These are phyloP conservation scores for Cirrhinus mrigala DNA, from an alignment of 2,797 vertebrate genomes.

Conservation along the genomic window DNA sequence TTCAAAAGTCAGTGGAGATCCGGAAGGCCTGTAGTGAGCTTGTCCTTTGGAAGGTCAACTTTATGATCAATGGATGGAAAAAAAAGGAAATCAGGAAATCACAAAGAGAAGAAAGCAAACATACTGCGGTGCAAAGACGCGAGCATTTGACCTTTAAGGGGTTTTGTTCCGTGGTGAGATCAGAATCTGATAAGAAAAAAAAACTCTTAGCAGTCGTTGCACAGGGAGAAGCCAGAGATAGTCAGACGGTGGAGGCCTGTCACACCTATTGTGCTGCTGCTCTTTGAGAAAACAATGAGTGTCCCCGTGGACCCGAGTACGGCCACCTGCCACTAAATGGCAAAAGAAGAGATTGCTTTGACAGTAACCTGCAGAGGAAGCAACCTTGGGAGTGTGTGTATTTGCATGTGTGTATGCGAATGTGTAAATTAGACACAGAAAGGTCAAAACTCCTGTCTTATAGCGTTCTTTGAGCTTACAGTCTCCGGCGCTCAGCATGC, in stretches of 20 bases:
- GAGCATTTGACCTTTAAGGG: conserved; percentile 76
- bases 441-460: conserved; percentile 49
- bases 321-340: conserved; percentile 66
- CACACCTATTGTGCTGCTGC: conserved; percentile 69
- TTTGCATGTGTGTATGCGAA: conserved; percentile 29
- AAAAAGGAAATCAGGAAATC: conserved; percentile 69
- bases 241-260: conserved; percentile 65
- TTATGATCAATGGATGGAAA: conserved; percentile 70
- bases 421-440: conserved; percentile 38
- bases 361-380: conserved; percentile 66
- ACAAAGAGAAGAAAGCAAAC: conserved; percentile 40
- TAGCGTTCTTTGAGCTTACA: conserved; percentile 27
- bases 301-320: conserved; percentile 66
- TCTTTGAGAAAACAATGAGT: conserved; percentile 70
- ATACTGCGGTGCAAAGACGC: conserved; percentile 41
- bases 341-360: conserved; percentile 68
- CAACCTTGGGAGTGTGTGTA: conserved; percentile 46
- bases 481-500: conserved; percentile 27
- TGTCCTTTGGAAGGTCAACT: conserved; percentile 51
- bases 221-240: conserved; percentile 68
- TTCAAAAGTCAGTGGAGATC: conserved; percentile 45
- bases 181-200: conserved; percentile 79
- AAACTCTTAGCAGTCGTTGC: conserved; percentile 73
- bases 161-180: conserved; percentile 70
- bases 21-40: conserved; percentile 43